Evolutionary conservation across 2,888 invertebrate species (phyloP).

Genomic region (Mesorhabditis spiculigera): DNA sequence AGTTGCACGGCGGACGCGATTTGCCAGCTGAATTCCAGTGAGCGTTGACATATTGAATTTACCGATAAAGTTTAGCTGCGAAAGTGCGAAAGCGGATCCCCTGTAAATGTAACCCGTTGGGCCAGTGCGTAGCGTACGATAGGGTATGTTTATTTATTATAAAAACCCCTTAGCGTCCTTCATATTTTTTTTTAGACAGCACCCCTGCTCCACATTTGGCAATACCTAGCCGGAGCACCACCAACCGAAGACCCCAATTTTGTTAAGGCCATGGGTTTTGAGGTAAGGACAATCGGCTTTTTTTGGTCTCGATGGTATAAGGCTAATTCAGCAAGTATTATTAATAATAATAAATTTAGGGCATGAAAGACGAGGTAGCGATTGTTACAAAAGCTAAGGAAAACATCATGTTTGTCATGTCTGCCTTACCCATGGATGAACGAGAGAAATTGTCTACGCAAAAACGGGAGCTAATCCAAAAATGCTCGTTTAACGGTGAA

Average conservation of each 20-base stretch:
- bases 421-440: conserved; percentile 44
- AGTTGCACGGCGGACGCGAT: conserved; percentile 36
- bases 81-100: neutral
- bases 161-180: neutral
- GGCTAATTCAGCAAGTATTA: conserved; percentile 2
- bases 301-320: neutral
- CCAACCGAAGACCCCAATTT: conserved; percentile 48
- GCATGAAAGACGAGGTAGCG: conserved; percentile 58
- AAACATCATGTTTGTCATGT: conserved; percentile 57
- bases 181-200: conserved; percentile 7
- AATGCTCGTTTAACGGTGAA: conserved; percentile 57
- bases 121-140: conserved; percentile 1
- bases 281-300: conserved; percentile 19
- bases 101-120: neutral
- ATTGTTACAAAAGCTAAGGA: conserved; percentile 58
- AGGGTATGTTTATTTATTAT: neutral
- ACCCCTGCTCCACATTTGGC: conserved; percentile 42
- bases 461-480: conserved; percentile 54
- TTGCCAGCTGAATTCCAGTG: conserved; percentile 13
- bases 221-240: conserved; percentile 39
- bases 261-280: conserved; percentile 55
- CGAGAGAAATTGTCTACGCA: conserved; percentile 46
- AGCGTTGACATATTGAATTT: neutral
- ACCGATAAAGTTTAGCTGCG: neutral
- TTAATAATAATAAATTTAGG: conserved; percentile 23